Conservation (phyloP, 1,140 invertebrate species). For the Lordiphosa clarofinis region DNA sequence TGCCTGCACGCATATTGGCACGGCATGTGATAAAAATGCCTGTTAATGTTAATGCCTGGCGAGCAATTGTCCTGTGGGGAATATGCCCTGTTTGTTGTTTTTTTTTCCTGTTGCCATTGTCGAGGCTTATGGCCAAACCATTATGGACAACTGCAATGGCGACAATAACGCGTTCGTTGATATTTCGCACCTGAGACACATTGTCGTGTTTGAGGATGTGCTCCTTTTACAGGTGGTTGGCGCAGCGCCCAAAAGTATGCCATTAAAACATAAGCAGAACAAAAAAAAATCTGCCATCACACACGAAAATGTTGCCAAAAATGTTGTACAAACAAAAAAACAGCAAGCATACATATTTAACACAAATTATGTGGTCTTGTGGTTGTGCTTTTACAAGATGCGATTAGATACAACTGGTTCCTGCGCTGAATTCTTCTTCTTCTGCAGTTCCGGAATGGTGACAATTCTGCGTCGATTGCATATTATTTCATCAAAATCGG, state of each 20-base stretch:
- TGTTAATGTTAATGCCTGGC: conserved; percentile 59
- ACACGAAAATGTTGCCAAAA: conserved; percentile 50
- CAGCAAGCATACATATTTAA: conserved; percentile 43
- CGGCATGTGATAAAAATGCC: conserved; percentile 52
- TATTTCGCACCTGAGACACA: conserved; percentile 73
- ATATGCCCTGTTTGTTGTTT: conserved; percentile 10
- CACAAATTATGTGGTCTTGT: conserved; percentile 66
- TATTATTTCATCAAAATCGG: too few relatives aligned
- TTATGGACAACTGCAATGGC: conserved; percentile 74
- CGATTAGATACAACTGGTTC: too few relatives aligned
- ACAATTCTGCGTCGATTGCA: too few relatives aligned
- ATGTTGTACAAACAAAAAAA: background rate
- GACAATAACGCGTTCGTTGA: conserved; percentile 66
- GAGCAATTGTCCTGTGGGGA: conserved; percentile 60
- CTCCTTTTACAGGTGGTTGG: conserved; percentile 58
- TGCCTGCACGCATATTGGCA: conserved; percentile 16
- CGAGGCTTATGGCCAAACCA: conserved; percentile 60
- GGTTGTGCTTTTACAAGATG: conserved; percentile 46
- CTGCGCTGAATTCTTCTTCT: too few relatives aligned
- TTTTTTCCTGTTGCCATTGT: conserved; percentile 15
- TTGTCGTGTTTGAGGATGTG: conserved; percentile 8
- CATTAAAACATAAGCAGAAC: conserved; percentile 52
- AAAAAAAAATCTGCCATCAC: conserved; percentile 6
- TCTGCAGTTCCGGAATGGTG: too few relatives aligned
- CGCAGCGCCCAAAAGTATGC: conserved; percentile 57